Evolutionary conservation across 2,113 vertebrate species (phyloP).

Genomic region (Lophius piscatorius): DNA sequence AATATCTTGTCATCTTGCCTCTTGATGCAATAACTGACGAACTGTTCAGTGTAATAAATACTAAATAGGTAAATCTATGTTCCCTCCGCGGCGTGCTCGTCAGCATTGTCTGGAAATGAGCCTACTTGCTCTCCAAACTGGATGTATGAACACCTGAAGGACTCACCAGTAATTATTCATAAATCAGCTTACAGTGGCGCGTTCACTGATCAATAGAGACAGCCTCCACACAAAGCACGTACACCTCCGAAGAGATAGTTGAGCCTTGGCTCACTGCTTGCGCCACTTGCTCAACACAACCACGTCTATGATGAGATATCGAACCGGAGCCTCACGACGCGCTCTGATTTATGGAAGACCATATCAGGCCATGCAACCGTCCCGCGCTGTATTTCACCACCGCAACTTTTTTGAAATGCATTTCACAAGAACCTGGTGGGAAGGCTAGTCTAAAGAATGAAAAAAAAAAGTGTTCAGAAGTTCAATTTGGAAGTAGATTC

Average conservation of each 20-base stretch:
- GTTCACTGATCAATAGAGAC: conserved; percentile 58
- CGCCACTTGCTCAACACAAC: conserved; percentile 63
- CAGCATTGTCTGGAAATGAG: conserved; percentile 44
- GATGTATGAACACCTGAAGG: conserved; percentile 42
- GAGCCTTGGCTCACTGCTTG: conserved; percentile 57
- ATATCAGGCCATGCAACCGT: conserved; percentile 38
- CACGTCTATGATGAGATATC: conserved; percentile 74
- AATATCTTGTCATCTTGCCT: no score
- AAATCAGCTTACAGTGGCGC: conserved; percentile 52
- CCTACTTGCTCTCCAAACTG: conserved; percentile 34
- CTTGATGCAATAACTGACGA: no score
- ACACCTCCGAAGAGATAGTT: conserved; percentile 50
- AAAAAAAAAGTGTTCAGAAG: conserved; percentile 36
- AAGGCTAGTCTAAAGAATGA: conserved; percentile 3
- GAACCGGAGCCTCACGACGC: conserved; percentile 63
- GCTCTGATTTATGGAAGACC: conserved; percentile 73
- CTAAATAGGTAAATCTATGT: no score
- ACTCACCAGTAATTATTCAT: conserved; percentile 48
- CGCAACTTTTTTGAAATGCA: conserved; percentile 51
- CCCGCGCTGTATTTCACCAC: conserved; percentile 58
- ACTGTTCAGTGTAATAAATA: no score
- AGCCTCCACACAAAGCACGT: conserved; percentile 36
- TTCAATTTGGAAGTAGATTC: conserved; percentile 48
- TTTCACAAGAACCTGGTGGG: conserved; percentile 23
- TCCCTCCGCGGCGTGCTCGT: conserved; percentile 39